Percentiles rank a stretch among this genome's conserved stretches.
phyloP scores from a whole-genome alignment of 2,797 vertebrate genomes.

The Myotis findleyi region DNA sequence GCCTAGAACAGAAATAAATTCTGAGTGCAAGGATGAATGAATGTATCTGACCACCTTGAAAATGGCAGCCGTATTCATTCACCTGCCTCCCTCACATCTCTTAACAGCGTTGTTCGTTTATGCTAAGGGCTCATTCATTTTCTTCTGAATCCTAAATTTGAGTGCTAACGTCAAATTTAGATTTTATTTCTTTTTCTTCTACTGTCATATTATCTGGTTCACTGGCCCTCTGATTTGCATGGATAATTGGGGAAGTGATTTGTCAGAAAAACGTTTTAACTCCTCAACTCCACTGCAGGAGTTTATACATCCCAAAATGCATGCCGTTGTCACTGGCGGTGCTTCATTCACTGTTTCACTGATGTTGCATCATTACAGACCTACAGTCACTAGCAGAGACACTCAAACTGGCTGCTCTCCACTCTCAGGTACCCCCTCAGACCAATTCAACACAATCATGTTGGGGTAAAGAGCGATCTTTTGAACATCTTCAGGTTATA shows the following conservation, averaged over 20 bases:
- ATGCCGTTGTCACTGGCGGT: neutral
- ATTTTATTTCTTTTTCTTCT: conserved; percentile 27
- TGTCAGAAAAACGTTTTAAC: conserved; percentile 42
- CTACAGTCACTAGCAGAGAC: neutral
- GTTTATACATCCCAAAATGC: neutral
- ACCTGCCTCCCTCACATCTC: neutral
- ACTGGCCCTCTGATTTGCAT: conserved; percentile 7
- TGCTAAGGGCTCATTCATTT: neutral
- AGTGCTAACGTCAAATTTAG: neutral
- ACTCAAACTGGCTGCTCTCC: neutral
- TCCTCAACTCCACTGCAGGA: neutral
- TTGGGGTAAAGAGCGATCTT: neutral
- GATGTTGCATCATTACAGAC: neutral
- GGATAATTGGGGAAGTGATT: conserved; percentile 48
- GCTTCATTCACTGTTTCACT: neutral
- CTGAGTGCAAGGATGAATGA: neutral
- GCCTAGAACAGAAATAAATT: neutral
- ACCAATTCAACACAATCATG: neutral
- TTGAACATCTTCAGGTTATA: neutral
- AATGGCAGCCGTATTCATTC: neutral
- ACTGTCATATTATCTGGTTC: conserved; percentile 28
- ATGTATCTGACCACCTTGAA: neutral
- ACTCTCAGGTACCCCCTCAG: neutral
- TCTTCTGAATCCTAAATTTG: neutral
- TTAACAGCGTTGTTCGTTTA: neutral